phyloP scores from a whole-genome alignment of 2,797 vertebrate species.

The Vipera ursinii region DNA sequence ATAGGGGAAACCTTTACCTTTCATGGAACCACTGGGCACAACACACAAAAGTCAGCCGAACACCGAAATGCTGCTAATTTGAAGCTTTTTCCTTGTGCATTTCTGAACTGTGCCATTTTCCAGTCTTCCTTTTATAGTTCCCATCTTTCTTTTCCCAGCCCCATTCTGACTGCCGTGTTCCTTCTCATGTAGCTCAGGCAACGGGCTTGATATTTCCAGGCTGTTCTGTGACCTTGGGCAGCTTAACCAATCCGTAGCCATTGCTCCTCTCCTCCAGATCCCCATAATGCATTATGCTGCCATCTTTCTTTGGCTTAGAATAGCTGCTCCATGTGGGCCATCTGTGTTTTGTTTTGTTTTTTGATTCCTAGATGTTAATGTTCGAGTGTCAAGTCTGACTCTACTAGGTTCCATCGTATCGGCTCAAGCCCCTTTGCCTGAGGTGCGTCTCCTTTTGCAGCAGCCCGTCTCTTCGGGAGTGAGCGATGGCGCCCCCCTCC shows the following conservation, averaged over 20 bases:
- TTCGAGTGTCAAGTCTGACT: slow-evolving; percentile 91
- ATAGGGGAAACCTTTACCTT: neutral
- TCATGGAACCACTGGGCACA: neutral
- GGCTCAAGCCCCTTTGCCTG: slow-evolving; percentile 87
- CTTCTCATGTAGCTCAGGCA: neutral
- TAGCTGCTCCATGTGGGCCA: neutral
- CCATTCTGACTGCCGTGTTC: neutral
- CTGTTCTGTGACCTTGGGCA: neutral
- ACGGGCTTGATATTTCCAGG: neutral
- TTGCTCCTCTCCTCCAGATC: neutral
- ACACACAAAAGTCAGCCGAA: neutral
- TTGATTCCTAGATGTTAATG: slow-evolving; percentile 82
- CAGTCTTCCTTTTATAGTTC: neutral
- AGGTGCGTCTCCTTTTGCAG: slow-evolving; percentile 87
- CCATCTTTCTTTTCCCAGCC: neutral
- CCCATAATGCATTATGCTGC: too few relatives aligned
- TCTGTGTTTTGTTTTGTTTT: neutral
- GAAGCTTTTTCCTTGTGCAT: neutral
- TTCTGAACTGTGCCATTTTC: neutral
- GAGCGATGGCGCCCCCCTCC: slow-evolving; percentile 52
- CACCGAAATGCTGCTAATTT: neutral
- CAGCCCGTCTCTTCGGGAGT: slow-evolving; percentile 78
- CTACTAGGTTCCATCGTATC: slow-evolving; percentile 88
- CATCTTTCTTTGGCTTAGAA: neutral
- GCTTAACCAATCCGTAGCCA: neutral